phyloP scores from a whole-genome alignment of 2,113 vertebrate genomes.

The Ciconia boyciana region DNA sequence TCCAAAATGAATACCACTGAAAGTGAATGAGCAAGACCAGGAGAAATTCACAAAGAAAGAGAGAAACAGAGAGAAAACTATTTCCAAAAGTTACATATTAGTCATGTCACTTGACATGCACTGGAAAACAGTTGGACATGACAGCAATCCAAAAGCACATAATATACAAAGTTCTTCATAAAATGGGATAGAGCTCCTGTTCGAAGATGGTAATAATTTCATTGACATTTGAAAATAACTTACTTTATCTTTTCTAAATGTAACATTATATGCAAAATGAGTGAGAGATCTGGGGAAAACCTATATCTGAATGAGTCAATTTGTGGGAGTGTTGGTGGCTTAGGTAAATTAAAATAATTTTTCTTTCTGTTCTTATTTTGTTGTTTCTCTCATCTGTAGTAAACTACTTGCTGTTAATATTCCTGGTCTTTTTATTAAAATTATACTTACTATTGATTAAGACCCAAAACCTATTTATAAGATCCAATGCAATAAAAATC shows the following conservation, averaged over 20 bases:
- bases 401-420: not conserved
- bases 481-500: not conserved
- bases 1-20: not conserved
- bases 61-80: not conserved
- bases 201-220: not conserved
- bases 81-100: not conserved
- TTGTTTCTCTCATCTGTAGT: not conserved
- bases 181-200: not conserved
- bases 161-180: not conserved
- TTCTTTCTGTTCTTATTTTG: not conserved
- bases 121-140: not conserved
- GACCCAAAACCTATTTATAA: not conserved
- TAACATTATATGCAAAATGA: not conserved
- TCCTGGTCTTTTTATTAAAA: not conserved
- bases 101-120: not conserved
- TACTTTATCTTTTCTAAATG: not conserved
- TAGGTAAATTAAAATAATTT: not conserved
- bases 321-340: not conserved
- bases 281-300: not conserved
- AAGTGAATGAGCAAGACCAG: not conserved
- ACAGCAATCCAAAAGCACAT: not conserved
- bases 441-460: not conserved
- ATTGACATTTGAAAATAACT: not conserved
- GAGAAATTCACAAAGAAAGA: not conserved
- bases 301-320: not conserved